Conservation (phyloP, 2,797 vertebrate genomes). For the Leptodactylus fallax region DNA sequence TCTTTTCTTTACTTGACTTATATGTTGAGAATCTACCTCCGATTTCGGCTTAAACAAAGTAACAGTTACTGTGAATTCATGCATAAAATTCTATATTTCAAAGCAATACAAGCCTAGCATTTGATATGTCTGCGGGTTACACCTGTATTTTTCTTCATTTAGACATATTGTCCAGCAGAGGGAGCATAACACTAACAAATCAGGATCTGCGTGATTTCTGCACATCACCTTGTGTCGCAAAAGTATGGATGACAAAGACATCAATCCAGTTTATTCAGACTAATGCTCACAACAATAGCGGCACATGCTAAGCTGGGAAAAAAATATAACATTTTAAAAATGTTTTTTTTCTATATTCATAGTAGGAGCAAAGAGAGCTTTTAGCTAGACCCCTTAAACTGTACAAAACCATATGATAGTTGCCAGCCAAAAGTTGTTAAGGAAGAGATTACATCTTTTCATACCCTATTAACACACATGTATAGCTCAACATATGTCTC, state of each 20-base stretch:
- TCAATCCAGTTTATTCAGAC: background rate
- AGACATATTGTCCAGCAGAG: slow-evolving; percentile 50
- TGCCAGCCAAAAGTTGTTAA: no score
- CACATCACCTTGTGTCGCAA: background rate
- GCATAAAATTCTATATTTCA: background rate
- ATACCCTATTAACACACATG: no score
- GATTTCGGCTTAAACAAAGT: background rate
- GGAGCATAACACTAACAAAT: slow-evolving; percentile 44
- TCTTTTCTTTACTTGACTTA: no score
- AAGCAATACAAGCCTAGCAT: background rate
- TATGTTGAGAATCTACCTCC: background rate
- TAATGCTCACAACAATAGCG: background rate
- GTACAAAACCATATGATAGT: background rate
- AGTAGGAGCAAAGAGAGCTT: background rate
- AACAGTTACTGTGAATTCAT: no score
- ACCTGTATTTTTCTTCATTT: slow-evolving; percentile 13
- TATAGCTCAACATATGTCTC: no score
- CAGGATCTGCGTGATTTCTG: background rate
- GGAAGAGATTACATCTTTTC: no score
- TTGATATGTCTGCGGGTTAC: background rate
- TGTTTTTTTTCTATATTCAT: background rate
- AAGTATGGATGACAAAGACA: background rate
- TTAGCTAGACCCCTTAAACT: background rate
- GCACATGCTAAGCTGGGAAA: background rate
- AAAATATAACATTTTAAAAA: background rate